A percentile compares a stretch with the other conserved stretches of the same genome.
phyloP scores from a whole-genome alignment of 2,888 invertebrate genomes.

The Axea sp. region DNA sequence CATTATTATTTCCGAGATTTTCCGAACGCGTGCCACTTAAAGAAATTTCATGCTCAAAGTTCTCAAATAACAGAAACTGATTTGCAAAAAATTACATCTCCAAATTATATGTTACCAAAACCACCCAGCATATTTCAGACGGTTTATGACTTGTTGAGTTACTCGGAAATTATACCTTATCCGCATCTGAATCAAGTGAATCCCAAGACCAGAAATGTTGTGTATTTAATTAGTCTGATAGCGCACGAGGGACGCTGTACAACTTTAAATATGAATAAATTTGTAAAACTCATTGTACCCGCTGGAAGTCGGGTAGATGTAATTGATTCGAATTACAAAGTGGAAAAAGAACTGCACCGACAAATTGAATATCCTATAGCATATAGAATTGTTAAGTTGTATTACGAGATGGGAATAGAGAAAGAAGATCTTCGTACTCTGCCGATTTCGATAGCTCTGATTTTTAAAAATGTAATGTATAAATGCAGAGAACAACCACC shows the following conservation, averaged over 20 bases:
- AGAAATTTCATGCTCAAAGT: conserved; percentile 60
- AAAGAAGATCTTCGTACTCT: conserved; percentile 86
- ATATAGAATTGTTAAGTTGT: conserved; percentile 78
- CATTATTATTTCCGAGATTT: conserved; percentile 93
- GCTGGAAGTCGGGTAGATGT: conserved; percentile 76
- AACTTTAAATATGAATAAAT: conserved; percentile 70
- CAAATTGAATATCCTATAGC: conserved; percentile 67
- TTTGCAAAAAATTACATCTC: conserved; percentile 82
- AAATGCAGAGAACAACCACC: conserved; percentile 86
- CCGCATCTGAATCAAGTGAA: conserved; percentile 89
- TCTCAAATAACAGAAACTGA: conserved; percentile 82
- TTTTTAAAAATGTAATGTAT: conserved; percentile 85
- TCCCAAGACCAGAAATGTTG: conserved; percentile 85
- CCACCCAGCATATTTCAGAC: conserved; percentile 88
- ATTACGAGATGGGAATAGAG: conserved; percentile 79
- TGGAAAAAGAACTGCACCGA: conserved; percentile 69
- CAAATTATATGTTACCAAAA: conserved; percentile 82
- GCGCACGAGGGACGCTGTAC: conserved; percentile 67
- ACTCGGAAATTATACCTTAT: conserved; percentile 82
- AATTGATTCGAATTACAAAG: conserved; percentile 67
- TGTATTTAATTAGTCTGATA: conserved; percentile 83
- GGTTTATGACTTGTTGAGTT: conserved; percentile 84
- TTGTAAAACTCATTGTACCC: conserved; percentile 74
- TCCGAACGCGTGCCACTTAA: conserved; percentile 82
- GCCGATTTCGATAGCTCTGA: conserved; percentile 86